These are phyloP conservation scores for Paracentrotus lividus DNA, from an alignment of 53 echinoderm and acorn worm genomes.

Conservation along the genomic window DNA sequence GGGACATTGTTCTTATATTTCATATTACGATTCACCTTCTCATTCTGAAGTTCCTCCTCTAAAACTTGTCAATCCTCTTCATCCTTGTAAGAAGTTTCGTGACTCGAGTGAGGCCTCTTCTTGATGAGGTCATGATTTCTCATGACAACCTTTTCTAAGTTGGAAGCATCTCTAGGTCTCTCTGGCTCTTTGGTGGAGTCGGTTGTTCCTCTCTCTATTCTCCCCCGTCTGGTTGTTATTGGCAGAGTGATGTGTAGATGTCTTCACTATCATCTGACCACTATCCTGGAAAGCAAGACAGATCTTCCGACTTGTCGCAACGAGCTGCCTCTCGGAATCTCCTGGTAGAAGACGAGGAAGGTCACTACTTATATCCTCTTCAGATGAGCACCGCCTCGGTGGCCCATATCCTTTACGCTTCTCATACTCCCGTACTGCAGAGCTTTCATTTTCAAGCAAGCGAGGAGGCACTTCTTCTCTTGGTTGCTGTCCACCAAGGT, in stretches of 20 bases:
- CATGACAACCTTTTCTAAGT: constrained; percentile 68
- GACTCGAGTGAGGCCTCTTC: constrained; percentile 69
- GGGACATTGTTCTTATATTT: not conserved
- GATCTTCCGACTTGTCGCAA: constrained; percentile 59
- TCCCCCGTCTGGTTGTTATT: constrained; percentile 71
- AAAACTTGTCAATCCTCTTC: constrained; percentile 96
- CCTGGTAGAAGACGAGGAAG: not conserved
- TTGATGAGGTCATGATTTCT: constrained; percentile 60
- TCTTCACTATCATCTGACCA: constrained; percentile 68
- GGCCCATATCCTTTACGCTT: not conserved
- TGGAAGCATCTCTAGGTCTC: constrained; percentile 8
- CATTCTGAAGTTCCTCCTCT: constrained; percentile 81
- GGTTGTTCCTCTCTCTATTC: constrained; percentile 54
- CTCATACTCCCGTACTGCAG: constrained; percentile 61
- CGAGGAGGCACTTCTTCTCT: constrained; percentile 43
- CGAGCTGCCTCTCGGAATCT: constrained; percentile 54
- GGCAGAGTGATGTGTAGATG: constrained; percentile 47
- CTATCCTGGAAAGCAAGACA: constrained; percentile 66
- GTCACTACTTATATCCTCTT: constrained; percentile 64
- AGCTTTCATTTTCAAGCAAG: not conserved
- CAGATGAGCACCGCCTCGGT: constrained; percentile 53
- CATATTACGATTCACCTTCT: constrained; percentile 62
- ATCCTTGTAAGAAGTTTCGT: constrained; percentile 89
- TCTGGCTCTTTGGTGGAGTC: constrained; percentile 39
- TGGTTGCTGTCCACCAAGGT: constrained; percentile 28